Percentiles rank a stretch among this genome's conserved stretches.
phyloP scores from a whole-genome alignment of 2,888 invertebrate genomes.

The Tipula unca region DNA sequence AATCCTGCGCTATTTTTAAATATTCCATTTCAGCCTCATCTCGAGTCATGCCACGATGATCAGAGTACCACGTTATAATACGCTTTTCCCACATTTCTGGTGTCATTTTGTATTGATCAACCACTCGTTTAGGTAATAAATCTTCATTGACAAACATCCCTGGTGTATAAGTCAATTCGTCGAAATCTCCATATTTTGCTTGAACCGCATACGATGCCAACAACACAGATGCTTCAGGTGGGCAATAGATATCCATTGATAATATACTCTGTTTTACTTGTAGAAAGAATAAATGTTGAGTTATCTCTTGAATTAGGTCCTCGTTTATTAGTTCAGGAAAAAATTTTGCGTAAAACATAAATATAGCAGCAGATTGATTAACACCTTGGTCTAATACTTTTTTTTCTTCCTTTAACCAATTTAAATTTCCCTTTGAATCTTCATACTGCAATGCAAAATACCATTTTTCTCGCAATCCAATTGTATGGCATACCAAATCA shows the following conservation, averaged over 20 bases:
- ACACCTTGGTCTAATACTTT: slow-evolving; percentile 88
- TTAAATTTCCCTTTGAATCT: slow-evolving; percentile 84
- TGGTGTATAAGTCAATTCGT: slow-evolving; percentile 74
- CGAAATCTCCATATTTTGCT: slow-evolving; percentile 96
- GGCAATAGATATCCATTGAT: slow-evolving; percentile 98
- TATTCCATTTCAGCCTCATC: slow-evolving; percentile 99
- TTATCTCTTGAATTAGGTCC: slow-evolving; percentile 95
- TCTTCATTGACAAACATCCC: slow-evolving; percentile 89
- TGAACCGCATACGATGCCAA: slow-evolving; percentile 97
- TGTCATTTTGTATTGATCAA: slow-evolving; percentile 99
- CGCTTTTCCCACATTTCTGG: slow-evolving; percentile 99
- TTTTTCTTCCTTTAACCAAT: slow-evolving; percentile 91
- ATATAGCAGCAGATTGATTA: slow-evolving; percentile 60
- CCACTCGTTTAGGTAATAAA: slow-evolving; percentile 87
- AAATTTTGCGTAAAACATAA: slow-evolving; percentile 94
- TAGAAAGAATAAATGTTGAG: slow-evolving; percentile 94
- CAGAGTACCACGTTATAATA: slow-evolving; percentile 95
- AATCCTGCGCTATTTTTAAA: slow-evolving; percentile 93
- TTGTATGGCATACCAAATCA: slow-evolving; percentile 94
- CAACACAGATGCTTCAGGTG: slow-evolving; percentile 94
- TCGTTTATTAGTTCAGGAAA: slow-evolving; percentile 98
- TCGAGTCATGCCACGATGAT: slow-evolving; percentile 94
- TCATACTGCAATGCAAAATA: slow-evolving; percentile 94
- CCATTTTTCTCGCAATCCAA: slow-evolving; percentile 91
- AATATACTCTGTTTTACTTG: slow-evolving; percentile 95